Evolutionary conservation across 2,113 vertebrate genomes (phyloP).

Genomic region (Neofelis nebulosa): DNA sequence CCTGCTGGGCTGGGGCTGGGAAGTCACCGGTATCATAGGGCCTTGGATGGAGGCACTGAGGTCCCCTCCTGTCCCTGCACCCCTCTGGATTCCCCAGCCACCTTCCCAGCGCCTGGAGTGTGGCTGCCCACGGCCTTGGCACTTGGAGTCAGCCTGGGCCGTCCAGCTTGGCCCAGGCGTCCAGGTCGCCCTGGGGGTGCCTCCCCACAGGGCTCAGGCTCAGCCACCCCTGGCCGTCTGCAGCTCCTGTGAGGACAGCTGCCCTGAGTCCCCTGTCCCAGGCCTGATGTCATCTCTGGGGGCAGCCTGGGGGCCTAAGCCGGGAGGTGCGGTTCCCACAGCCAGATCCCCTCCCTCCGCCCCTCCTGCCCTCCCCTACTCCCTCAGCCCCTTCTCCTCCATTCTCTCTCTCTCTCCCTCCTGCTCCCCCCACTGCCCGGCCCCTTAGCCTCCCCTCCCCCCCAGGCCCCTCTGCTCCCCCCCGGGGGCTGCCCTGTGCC

Average conservation of each 20-base stretch:
- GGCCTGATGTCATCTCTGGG: not conserved
- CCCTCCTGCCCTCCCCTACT: not conserved
- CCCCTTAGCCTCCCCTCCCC: slow-evolving; percentile 22
- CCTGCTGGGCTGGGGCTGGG: not conserved
- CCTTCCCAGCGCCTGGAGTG: not conserved
- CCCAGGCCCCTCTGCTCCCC: not conserved
- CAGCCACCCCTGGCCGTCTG: not conserved
- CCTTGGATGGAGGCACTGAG: not conserved
- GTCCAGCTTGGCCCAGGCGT: not conserved
- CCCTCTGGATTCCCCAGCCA: not conserved
- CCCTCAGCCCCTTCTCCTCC: not conserved
- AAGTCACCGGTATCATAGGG: not conserved
- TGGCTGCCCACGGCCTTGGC: not conserved
- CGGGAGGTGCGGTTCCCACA: not conserved
- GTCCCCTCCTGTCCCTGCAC: not conserved
- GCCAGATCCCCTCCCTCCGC: not conserved
- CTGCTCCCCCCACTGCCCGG: not conserved
- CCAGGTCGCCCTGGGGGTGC: not conserved
- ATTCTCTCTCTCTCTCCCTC: not conserved
- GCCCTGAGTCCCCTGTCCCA: not conserved
- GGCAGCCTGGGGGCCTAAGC: not conserved
- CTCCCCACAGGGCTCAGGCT: not conserved
- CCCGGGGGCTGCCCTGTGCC: slow-evolving; percentile 77
- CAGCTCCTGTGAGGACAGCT: not conserved
- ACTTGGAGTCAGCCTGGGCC: not conserved